Base-by-base conservation (phyloP, 2,113 vertebrate species). In the Carassius gibelio region DNA sequence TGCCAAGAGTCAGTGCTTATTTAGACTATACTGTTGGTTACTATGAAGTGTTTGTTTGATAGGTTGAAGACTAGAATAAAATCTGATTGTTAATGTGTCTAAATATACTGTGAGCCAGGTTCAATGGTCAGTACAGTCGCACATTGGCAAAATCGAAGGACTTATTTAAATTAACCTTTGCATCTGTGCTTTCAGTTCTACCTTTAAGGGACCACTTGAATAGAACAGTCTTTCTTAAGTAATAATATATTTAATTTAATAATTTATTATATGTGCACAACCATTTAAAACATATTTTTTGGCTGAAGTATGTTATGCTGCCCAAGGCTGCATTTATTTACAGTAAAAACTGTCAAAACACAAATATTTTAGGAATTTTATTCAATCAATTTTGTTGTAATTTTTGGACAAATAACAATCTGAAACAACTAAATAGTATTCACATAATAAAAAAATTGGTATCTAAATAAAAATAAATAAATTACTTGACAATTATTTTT, bases 1-100 rank as follows among this genome's bases (percentile, higher is more conserved):
- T 30, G 50, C 26, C 14, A 19, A n/a, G 48, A 69, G 71, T 68
- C 78, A 66, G 36, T 36, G 52, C 52, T 78, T 59, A 26, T 81
- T 11, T 42, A 64, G 10, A 62, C 11, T 64, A 1, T 45, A 3
- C 59, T 48, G 14, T 48, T 30, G 13, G 62, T 52, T 81, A 23
- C 45, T 17, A 1, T 34, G 23, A 50, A 15, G 42, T 66, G 30
- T 79, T 78, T 55, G 26, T 15, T 9, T 38, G 36, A 42, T 21
- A 21, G 7, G 15, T 36, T 69, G 14, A 68, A 42, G 68, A 42
- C 36, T 72, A 36, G 1, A 72, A 45, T n/a, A 45, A n/a, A 42
- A 45, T 72, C 19, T 72, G 19, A 72, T 66, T 45, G 10, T 72
- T 42, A 45, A 11, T 42, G 69, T 13, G 38, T 5, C 9, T 72